Conservation (phyloP, 2,888 invertebrate species). For the Nebria brevicollis region DNA sequence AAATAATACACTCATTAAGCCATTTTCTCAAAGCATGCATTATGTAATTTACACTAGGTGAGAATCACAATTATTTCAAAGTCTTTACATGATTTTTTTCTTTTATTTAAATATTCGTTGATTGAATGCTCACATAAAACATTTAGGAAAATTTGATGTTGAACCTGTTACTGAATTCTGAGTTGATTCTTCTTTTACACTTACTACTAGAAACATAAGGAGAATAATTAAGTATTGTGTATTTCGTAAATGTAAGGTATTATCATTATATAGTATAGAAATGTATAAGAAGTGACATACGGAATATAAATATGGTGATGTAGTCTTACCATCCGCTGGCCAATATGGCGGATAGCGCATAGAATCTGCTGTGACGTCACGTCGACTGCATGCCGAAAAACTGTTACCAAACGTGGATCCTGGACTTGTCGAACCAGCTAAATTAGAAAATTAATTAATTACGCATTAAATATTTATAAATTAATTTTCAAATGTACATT, state of each 20-base stretch:
- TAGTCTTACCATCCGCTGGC: slow-evolving; percentile 59
- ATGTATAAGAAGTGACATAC: slow-evolving; percentile 29
- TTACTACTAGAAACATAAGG: slow-evolving; percentile 28
- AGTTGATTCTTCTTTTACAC: slow-evolving; percentile 40
- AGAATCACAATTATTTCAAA: slow-evolving; percentile 18
- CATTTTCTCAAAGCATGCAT: slow-evolving; percentile 18
- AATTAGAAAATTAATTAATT: neutral
- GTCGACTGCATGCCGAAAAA: slow-evolving; percentile 51
- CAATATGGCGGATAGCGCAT: slow-evolving; percentile 60
- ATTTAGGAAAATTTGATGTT: slow-evolving; percentile 39
- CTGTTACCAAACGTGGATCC: slow-evolving; percentile 49
- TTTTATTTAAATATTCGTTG: neutral
- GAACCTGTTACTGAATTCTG: slow-evolving; percentile 33
- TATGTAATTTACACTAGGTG: slow-evolving; percentile 26
- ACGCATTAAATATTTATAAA: neutral
- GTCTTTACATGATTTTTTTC: neutral
- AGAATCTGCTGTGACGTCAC: slow-evolving; percentile 48
- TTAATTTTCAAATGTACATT: too few species aligned
- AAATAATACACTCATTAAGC: neutral
- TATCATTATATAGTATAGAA: neutral
- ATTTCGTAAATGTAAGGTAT: neutral
- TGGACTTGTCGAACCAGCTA: slow-evolving; percentile 49
- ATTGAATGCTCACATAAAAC: slow-evolving; percentile 37
- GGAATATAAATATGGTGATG: slow-evolving; percentile 37
- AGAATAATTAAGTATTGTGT: neutral